Conservation (phyloP, 2,113 vertebrate species). For the Camarhynchus parvulus region DNA sequence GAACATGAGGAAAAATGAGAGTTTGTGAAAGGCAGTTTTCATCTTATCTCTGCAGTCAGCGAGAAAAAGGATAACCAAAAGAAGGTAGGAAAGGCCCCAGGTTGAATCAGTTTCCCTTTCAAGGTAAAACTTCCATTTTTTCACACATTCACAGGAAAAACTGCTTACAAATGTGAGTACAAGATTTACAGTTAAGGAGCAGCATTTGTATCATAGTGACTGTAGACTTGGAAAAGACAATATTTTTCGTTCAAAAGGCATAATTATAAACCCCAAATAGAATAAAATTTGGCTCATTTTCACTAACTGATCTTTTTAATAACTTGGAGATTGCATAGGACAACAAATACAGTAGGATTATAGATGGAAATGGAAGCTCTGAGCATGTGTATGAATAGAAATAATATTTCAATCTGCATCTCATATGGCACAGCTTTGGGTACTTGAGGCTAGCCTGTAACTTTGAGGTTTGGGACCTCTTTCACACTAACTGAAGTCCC, state of each 20-base stretch:
- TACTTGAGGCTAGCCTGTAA: background rate
- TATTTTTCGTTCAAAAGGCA: background rate
- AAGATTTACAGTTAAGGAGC: background rate
- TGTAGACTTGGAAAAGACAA: background rate
- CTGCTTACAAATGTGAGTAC: background rate
- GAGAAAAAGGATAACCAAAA: background rate
- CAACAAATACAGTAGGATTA: background rate
- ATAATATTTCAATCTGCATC: background rate
- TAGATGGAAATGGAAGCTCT: background rate
- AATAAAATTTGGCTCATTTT: background rate
- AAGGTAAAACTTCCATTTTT: background rate
- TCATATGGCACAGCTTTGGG: background rate
- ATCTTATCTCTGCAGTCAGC: background rate
- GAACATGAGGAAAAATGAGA: background rate
- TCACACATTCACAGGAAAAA: background rate
- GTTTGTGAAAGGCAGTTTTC: background rate
- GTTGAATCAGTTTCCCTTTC: background rate
- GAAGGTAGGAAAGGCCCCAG: background rate
- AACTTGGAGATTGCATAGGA: background rate
- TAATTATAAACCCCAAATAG: background rate
- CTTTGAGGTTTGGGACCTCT: background rate
- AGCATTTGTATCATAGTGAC: background rate
- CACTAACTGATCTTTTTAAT: background rate
- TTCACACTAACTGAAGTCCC: background rate
- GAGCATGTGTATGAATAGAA: background rate